phyloP scores from a whole-genome alignment of 2,113 vertebrate genomes.

The Thinocorus orbignyianus region DNA sequence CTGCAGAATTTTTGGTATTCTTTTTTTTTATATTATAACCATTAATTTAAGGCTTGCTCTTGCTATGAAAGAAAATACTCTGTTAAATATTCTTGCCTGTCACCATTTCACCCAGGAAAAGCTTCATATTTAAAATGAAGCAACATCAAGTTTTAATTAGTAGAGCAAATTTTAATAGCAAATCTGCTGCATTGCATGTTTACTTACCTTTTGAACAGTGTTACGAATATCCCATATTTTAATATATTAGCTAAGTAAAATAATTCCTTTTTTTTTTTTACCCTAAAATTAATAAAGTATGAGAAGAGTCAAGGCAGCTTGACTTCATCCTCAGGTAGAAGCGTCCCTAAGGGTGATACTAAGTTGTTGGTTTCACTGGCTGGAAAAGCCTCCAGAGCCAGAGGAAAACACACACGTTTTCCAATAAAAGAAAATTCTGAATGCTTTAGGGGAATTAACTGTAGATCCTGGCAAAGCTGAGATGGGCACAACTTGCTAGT shows the following conservation, averaged over 20 bases:
- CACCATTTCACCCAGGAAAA: not conserved
- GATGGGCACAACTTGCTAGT: not conserved
- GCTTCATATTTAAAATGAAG: not conserved
- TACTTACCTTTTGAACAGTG: not conserved
- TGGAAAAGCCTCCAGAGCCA: not conserved
- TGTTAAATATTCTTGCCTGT: not conserved
- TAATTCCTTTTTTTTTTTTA: not conserved
- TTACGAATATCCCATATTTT: not conserved
- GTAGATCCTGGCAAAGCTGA: not conserved
- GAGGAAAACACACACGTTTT: not conserved
- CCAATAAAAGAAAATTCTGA: not conserved
- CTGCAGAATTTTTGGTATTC: not conserved
- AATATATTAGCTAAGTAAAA: not conserved
- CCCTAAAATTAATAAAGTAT: not conserved
- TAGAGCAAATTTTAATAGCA: not conserved
- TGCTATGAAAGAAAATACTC: not conserved
- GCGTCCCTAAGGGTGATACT: not conserved
- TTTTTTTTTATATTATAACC: not conserved
- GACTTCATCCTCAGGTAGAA: not conserved
- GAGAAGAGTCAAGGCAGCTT: not conserved
- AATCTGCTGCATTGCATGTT: not conserved
- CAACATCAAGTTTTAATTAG: not conserved
- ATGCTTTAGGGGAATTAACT: not conserved
- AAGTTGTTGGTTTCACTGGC: not conserved
- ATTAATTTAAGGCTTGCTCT: not conserved